Conservation (phyloP, 2,797 vertebrate genomes). For the Poeciliopsis infans region DNA sequence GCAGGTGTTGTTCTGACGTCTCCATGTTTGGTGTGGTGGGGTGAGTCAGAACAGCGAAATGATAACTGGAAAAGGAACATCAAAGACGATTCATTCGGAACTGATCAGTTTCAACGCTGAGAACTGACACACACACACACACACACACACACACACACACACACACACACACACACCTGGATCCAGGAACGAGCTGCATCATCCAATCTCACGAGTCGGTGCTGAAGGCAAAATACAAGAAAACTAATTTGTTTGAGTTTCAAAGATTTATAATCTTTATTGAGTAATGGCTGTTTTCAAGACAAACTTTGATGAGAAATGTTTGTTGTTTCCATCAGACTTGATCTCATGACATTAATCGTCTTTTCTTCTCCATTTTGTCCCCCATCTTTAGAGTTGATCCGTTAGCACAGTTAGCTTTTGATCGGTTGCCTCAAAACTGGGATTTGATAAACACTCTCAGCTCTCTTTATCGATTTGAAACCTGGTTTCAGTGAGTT, state of each 20-base stretch:
- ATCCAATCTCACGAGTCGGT: not conserved
- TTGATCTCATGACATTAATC: not conserved
- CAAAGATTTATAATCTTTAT: not conserved
- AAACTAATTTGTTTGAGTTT: not conserved
- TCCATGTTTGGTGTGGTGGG: conserved; percentile 21
- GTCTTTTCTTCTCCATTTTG: not conserved
- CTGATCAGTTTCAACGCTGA: conserved; percentile 1
- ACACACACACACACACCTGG: not conserved
- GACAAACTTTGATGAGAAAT: not conserved
- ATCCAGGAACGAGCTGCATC: not conserved
- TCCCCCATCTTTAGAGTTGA: not conserved
- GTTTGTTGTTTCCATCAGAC: not conserved
- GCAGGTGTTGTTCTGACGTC: conserved; percentile 5
- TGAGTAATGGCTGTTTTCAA: not conserved
- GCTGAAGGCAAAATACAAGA: not conserved
- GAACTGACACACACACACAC: not conserved
- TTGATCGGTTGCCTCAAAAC: not conserved
- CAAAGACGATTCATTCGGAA: conserved; percentile 19
- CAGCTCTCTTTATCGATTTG: not conserved
- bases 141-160: not conserved
- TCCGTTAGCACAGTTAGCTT: not conserved
- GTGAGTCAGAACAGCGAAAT: conserved; percentile 44
- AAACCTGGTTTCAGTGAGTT: not conserved
- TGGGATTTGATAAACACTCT: not conserved
- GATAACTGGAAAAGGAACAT: conserved; percentile 37